A percentile compares a stretch with the other conserved stretches of the same genome.
phyloP scores from a whole-genome alignment of 2,888 invertebrate genomes.

The Marronus borbonicus region DNA sequence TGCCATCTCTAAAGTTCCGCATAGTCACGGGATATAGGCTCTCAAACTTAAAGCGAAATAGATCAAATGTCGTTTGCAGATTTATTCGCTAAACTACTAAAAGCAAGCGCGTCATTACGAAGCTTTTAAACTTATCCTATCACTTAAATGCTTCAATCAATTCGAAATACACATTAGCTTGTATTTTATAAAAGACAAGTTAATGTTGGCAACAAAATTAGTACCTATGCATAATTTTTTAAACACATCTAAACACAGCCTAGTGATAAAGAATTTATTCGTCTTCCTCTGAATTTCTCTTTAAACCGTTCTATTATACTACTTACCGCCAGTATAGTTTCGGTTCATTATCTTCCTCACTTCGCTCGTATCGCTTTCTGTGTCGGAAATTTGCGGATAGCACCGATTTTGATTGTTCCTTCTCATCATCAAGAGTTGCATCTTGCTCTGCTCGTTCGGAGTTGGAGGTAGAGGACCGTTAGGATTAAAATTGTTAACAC shows the following conservation, averaged over 20 bases:
- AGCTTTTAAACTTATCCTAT: background rate
- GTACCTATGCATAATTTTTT: too few species aligned
- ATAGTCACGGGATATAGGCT: background rate
- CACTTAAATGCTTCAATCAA: slow-evolving; percentile 1
- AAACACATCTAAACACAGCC: slow-evolving; percentile 29
- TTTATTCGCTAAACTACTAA: slow-evolving; percentile 1
- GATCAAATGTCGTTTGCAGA: background rate
- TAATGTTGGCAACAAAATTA: slow-evolving; percentile 1
- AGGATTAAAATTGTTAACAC: slow-evolving; percentile 59
- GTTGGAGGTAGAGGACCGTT: slow-evolving; percentile 70
- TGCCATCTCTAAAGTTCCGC: slow-evolving; percentile 1
- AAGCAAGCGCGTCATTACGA: background rate
- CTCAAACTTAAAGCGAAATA: background rate
- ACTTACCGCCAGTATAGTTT: slow-evolving; percentile 55
- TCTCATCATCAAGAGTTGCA: slow-evolving; percentile 51
- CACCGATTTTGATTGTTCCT: slow-evolving; percentile 57
- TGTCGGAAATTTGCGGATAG: slow-evolving; percentile 71
- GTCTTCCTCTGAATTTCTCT: slow-evolving; percentile 59
- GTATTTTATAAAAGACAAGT: background rate
- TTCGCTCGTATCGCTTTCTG: slow-evolving; percentile 83
- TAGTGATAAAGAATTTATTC: slow-evolving; percentile 24
- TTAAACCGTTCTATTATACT: slow-evolving; percentile 37
- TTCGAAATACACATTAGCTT: slow-evolving; percentile 4
- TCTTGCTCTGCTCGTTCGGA: slow-evolving; percentile 59
- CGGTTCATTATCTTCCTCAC: slow-evolving; percentile 75